phyloP scores from a whole-genome alignment of 2,797 vertebrate genomes.

The Cyprinodon diabolis region DNA sequence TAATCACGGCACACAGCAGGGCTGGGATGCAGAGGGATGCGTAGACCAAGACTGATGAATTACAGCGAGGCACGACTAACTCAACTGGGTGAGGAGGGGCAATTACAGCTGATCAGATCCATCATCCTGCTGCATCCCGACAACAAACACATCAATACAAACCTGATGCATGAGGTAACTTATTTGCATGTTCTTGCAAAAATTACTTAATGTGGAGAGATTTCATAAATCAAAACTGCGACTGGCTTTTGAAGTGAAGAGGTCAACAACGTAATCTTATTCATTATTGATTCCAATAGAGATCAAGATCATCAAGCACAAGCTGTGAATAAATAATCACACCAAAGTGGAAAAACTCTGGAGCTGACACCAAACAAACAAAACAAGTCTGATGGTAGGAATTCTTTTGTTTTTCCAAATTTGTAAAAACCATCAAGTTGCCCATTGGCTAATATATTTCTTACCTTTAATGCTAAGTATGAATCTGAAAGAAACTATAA shows the following conservation, averaged over 20 bases:
- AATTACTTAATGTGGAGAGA: no score
- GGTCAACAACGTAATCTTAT: not conserved
- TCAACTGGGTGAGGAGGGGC: constrained; percentile 23
- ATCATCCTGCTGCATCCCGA: constrained; percentile 17
- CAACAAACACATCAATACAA: constrained; percentile 6
- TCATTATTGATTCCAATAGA: no score
- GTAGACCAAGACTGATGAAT: constrained; percentile 40
- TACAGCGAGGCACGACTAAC: constrained; percentile 18
- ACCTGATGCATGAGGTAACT: not conserved
- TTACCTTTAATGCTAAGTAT: not conserved
- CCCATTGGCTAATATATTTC: not conserved
- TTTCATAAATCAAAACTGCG: no score
- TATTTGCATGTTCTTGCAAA: no score
- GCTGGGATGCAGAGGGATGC: constrained; percentile 5
- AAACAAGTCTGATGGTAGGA: not conserved
- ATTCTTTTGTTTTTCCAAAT: no score
- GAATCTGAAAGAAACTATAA: no score
- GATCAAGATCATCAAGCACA: not conserved
- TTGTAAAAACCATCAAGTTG: no score
- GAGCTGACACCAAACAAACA: not conserved
- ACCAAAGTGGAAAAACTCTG: not conserved
- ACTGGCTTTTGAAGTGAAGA: not conserved
- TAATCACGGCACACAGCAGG: constrained; percentile 18
- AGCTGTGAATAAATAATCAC: not conserved
- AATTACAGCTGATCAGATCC: constrained; percentile 34